Percentiles rank a stretch among this genome's conserved stretches.
phyloP scores from a whole-genome alignment of 2,888 invertebrate species.

The Nomada fabriciana region DNA sequence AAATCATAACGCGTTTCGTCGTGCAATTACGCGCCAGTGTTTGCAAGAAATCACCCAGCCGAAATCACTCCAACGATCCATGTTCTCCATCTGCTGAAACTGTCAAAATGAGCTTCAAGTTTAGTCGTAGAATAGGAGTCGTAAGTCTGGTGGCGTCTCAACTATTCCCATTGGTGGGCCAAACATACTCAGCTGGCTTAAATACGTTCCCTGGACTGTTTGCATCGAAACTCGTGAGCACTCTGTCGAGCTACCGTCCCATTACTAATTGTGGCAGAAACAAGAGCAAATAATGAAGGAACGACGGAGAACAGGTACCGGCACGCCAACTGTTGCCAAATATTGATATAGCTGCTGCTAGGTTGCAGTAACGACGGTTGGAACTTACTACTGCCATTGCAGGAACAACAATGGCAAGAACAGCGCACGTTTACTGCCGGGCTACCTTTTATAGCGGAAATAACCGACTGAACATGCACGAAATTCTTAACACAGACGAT shows the following conservation, averaged over 20 bases:
- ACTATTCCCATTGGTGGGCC: conserved; percentile 50
- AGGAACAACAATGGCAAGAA: conserved; percentile 19
- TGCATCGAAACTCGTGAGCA: conserved; percentile 46
- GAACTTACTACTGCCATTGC: not conserved
- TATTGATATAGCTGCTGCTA: conserved; percentile 61
- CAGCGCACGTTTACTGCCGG: conserved; percentile 7
- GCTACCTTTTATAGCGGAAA: conserved; percentile 25
- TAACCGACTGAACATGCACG: conserved; percentile 33
- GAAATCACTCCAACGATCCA: conserved; percentile 22
- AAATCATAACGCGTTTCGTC: not conserved
- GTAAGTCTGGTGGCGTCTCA: conserved; percentile 43
- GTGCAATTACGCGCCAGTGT: not conserved
- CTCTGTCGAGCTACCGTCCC: conserved; percentile 25
- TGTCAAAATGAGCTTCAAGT: conserved; percentile 45
- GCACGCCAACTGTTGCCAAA: conserved; percentile 60
- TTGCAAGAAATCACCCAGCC: conserved; percentile 24
- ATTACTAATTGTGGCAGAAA: conserved; percentile 61
- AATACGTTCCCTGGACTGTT: conserved; percentile 54
- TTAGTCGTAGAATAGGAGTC: conserved; percentile 25
- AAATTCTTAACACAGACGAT: conserved; percentile 43
- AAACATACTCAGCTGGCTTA: conserved; percentile 44
- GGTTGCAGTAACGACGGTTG: conserved; percentile 33
- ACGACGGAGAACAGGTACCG: conserved; percentile 41
- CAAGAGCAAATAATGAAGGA: conserved; percentile 61
- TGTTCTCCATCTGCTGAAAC: conserved; percentile 20